These are phyloP conservation scores for Diadema setosum DNA, from an alignment of 35 echinoderm and acorn worm species.

Conservation along the genomic window DNA sequence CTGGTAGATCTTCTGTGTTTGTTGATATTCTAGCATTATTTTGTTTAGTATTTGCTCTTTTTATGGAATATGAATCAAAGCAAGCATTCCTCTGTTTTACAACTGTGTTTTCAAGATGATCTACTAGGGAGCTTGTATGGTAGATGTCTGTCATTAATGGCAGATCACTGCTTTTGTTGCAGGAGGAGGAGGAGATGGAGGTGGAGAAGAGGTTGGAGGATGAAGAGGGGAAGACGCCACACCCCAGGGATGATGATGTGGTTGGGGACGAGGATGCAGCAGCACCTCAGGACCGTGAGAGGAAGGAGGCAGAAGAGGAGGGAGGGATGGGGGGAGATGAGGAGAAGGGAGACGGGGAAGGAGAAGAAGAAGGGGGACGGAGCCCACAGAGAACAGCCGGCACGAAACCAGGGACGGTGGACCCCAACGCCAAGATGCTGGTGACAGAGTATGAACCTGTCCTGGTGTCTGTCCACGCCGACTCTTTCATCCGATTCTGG, in stretches of 20 bases:
- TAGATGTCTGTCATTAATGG: no score
- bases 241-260: not conserved
- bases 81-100: no score
- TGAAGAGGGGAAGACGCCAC: not conserved
- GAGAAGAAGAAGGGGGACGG: not conserved
- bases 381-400: not conserved
- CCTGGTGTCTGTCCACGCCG: slow-evolving; percentile 74
- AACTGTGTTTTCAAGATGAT: no score
- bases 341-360: not conserved
- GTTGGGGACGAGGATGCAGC: not conserved
- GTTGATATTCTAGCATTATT: no score
- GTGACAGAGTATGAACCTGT: slow-evolving; percentile 74
- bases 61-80: no score
- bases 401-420: slow-evolving; percentile 18
- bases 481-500: slow-evolving; percentile 90
- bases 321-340: slow-evolving; percentile 22
- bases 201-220: not conserved
- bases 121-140: no score
- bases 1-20: no score
- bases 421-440: slow-evolving; percentile 69
- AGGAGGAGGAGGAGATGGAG: not conserved
- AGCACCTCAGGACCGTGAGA: not conserved
- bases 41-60: no score
- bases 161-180: no score
- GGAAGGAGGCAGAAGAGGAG: slow-evolving; percentile 9